These are phyloP conservation scores for Chionodraco myersi DNA, from an alignment of 2,113 vertebrate species.

Conservation along the genomic window DNA sequence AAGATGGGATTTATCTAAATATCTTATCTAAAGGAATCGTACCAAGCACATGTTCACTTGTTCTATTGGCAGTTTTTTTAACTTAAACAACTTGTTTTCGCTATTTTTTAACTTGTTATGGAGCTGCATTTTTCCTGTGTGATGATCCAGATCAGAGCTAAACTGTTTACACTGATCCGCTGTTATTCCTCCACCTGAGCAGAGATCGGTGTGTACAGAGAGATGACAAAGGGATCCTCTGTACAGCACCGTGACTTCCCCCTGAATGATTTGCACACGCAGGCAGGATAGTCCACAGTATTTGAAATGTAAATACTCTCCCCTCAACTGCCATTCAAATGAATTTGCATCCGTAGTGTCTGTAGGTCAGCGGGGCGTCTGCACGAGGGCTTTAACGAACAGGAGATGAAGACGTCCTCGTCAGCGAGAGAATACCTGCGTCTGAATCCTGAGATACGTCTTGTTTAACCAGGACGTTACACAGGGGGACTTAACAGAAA, in stretches of 20 bases:
- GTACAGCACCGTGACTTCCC: accelerated
- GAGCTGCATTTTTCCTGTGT: too few species aligned
- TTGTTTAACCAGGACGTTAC: neutral
- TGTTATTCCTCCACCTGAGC: slow-evolving; percentile 19
- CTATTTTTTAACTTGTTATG: too few species aligned
- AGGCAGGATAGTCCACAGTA: neutral
- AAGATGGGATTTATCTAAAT: too few species aligned
- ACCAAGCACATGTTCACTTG: too few species aligned
- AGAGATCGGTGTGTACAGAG: slow-evolving; percentile 20
- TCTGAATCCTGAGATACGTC: neutral
- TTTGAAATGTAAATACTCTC: slow-evolving; percentile 62
- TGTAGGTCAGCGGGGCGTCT: slow-evolving; percentile 62
- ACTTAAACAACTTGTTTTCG: too few species aligned
- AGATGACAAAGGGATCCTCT: neutral
- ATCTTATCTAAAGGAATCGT: too few species aligned
- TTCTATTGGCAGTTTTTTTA: too few species aligned
- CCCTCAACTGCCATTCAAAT: slow-evolving; percentile 63
- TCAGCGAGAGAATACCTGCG: neutral
- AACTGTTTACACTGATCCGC: slow-evolving; percentile 14
- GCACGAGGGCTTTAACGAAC: neutral
- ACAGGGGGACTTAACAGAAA: neutral
- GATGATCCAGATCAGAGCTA: neutral
- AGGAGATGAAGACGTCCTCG: neutral
- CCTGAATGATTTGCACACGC: slow-evolving; percentile 9
- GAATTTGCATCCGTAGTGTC: slow-evolving; percentile 29